A percentile compares a stretch with the other conserved stretches of the same genome.
phyloP scores from a whole-genome alignment of 2,113 vertebrate genomes.

The Mastomys natalensis region DNA sequence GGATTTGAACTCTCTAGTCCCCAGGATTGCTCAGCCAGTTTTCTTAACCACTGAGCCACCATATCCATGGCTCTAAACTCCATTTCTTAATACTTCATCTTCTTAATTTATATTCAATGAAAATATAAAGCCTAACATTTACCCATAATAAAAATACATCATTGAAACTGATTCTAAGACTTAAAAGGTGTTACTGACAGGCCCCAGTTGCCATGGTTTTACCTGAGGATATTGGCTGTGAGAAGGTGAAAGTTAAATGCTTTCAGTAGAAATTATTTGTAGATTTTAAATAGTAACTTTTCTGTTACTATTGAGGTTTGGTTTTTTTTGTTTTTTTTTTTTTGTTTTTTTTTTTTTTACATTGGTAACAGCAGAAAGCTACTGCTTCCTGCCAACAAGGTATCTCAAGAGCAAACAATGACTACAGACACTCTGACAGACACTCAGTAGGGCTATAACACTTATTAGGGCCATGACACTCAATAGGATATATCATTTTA shows the following conservation, averaged over 20 bases:
- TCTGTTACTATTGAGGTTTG: background rate
- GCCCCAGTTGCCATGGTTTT: background rate
- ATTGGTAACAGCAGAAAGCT: background rate
- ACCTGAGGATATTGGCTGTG: background rate
- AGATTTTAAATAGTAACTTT: background rate
- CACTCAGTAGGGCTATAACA: background rate
- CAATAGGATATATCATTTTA: background rate
- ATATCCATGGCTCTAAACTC: background rate
- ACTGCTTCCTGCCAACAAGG: background rate
- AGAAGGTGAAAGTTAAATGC: background rate
- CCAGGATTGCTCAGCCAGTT: background rate
- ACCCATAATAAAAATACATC: background rate
- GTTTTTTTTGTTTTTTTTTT: no score
- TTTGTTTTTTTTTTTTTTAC: background rate
- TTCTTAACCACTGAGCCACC: no score
- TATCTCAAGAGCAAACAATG: background rate
- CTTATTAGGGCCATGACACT: background rate
- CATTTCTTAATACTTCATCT: background rate
- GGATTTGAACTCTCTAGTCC: background rate
- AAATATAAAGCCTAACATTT: slow-evolving; percentile 37
- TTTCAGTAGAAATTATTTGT: background rate
- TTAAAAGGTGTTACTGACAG: background rate
- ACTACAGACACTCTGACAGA: background rate
- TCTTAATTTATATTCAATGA: slow-evolving; percentile 22
- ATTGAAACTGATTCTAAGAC: background rate